Percentiles rank a stretch among this genome's conserved stretches.
phyloP scores from a whole-genome alignment of 35 echinoderm and acorn worm genomes.

The Apostichopus japonicus region DNA sequence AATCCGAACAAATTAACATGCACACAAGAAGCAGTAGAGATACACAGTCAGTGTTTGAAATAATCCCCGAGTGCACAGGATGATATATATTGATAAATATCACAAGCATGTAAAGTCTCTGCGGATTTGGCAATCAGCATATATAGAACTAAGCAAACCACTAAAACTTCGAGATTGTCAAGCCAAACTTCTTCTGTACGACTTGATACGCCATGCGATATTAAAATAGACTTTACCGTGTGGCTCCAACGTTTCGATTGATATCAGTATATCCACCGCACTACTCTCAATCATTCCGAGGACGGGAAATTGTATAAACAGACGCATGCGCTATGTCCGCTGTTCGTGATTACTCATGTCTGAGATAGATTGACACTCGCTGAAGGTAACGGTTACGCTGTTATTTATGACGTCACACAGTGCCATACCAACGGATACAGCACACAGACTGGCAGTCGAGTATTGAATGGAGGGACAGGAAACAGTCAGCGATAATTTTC shows the following conservation, averaged over 20 bases:
- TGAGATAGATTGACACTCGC: slow-evolving; percentile 29
- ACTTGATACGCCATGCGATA: slow-evolving; percentile 39
- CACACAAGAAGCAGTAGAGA: not conserved
- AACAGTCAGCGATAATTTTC: not conserved
- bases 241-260: slow-evolving; percentile 37
- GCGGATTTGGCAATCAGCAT: not conserved
- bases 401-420: slow-evolving; percentile 14
- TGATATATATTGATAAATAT: not conserved
- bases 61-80: not conserved
- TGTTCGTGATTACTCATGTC: slow-evolving; percentile 58
- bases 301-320: slow-evolving; percentile 60
- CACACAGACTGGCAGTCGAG: not conserved
- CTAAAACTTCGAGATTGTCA: not conserved
- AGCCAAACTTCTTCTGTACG: not conserved
- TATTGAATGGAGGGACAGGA: not conserved
- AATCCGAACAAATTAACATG: not conserved
- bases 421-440: not conserved
- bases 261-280: slow-evolving; percentile 27
- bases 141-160: not conserved
- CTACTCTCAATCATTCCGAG: slow-evolving; percentile 34
- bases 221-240: slow-evolving; percentile 45
- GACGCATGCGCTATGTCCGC: slow-evolving; percentile 37
- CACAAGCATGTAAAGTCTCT: not conserved
- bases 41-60: not conserved
- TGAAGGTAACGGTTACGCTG: slow-evolving; percentile 6